phyloP scores from a whole-genome alignment of 2,113 vertebrate species.

The Aspiorhynchus laticeps region DNA sequence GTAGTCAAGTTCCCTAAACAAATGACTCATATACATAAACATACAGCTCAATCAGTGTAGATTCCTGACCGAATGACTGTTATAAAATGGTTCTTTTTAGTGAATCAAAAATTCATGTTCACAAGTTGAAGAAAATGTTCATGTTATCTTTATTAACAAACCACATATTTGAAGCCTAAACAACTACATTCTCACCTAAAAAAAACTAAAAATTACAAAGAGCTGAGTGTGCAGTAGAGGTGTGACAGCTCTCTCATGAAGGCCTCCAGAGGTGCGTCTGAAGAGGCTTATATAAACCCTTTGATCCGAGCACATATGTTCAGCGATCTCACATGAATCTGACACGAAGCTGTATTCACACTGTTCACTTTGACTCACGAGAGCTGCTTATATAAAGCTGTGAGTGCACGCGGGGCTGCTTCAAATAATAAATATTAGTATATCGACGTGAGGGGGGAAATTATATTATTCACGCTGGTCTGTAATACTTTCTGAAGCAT shows the following conservation, averaged over 20 bases:
- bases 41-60: neutral
- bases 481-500: neutral
- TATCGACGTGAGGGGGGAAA: neutral
- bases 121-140: no score
- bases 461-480: neutral
- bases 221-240: neutral
- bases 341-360: neutral
- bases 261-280: neutral
- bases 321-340: neutral
- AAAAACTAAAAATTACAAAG: no score
- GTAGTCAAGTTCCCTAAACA: neutral
- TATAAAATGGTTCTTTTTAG: neutral
- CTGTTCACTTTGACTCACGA: constrained; percentile 4
- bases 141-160: no score
- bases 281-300: constrained; percentile 9
- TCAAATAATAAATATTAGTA: neutral
- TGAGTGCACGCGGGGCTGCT: neutral
- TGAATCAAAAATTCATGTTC: neutral
- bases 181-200: no score
- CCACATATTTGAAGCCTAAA: no score
- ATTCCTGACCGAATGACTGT: neutral
- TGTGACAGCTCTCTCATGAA: neutral
- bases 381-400: neutral
- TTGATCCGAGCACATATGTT: neutral
- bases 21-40: neutral